A percentile compares a stretch with the other conserved stretches of the same genome.
phyloP scores from a whole-genome alignment of 2,888 invertebrate species.

The Stenoptilia bipunctidactyla region DNA sequence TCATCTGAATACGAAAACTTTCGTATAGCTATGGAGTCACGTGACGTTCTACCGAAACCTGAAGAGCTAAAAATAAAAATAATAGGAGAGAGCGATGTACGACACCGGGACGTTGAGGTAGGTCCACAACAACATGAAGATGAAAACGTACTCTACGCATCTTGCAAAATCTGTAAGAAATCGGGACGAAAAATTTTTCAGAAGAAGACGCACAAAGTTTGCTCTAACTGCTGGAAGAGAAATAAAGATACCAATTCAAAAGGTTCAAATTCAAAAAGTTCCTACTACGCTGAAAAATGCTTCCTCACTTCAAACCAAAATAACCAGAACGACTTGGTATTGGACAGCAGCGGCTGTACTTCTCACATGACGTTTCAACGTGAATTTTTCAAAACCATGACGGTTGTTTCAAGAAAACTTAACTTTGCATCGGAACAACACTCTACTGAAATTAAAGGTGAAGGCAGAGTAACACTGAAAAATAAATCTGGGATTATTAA shows the following conservation, averaged over 20 bases:
- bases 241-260: too few species aligned
- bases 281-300: too few species aligned
- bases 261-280: too few species aligned
- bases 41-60: conserved; percentile 9
- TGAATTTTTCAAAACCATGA: not conserved
- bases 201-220: too few species aligned
- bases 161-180: too few species aligned
- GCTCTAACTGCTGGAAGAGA: too few species aligned
- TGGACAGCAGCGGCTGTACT: conserved; percentile 2
- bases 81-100: conserved; percentile 13
- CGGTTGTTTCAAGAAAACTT: conserved; percentile 1
- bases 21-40: conserved; percentile 11
- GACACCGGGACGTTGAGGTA: too few species aligned
- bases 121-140: too few species aligned
- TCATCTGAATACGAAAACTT: conserved; percentile 11
- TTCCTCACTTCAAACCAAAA: too few species aligned
- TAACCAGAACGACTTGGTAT: too few species aligned
- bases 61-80: conserved; percentile 14
- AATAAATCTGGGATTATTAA: not conserved
- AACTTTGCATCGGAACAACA: conserved; percentile 1
- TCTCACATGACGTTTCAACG: conserved; percentile 1
- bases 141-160: too few species aligned
- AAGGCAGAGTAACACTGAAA: conserved; percentile 1
- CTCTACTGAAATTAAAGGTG: conserved; percentile 2
- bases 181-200: too few species aligned